These are phyloP conservation scores for Chelonoidis abingdonii DNA, from an alignment of 2,113 vertebrate genomes.

Conservation along the genomic window DNA sequence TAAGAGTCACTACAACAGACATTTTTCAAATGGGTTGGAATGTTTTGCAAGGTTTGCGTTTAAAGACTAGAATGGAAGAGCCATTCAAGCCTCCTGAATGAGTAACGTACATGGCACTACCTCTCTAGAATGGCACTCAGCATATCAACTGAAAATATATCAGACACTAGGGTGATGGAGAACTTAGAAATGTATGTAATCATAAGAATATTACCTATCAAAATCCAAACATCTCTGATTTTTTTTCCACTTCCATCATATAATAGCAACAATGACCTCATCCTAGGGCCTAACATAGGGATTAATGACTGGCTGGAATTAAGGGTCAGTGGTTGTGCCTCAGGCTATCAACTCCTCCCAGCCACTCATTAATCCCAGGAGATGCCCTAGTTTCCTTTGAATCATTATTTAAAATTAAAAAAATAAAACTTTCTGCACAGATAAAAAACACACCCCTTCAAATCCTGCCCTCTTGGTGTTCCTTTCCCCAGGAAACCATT, in stretches of 20 bases:
- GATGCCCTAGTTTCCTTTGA: not conserved
- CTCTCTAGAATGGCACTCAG: not conserved
- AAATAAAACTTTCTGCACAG: not conserved
- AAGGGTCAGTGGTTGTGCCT: constrained; percentile 29
- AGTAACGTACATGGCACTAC: not conserved
- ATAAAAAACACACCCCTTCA: not conserved
- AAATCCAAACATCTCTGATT: not conserved
- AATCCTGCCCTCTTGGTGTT: not conserved
- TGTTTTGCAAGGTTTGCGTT: not conserved
- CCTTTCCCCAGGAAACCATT: not conserved
- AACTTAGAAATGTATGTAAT: not conserved
- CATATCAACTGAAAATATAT: not conserved
- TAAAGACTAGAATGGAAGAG: not conserved
- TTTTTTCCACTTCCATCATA: not conserved
- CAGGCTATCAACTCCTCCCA: constrained; percentile 51
- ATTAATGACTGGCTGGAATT: constrained; percentile 60
- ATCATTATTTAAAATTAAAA: constrained; percentile 14
- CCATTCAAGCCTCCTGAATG: rapidly evolving
- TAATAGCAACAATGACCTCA: constrained; percentile 29
- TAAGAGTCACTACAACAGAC: not conserved
- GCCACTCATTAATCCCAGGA: constrained; percentile 52
- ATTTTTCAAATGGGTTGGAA: not conserved
- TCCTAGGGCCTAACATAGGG: constrained; percentile 38
- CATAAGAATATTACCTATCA: not conserved
- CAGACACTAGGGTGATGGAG: not conserved